Base-by-base conservation (phyloP, 2,888 invertebrate genomes). In the Ormyrus pomaceus region DNA sequence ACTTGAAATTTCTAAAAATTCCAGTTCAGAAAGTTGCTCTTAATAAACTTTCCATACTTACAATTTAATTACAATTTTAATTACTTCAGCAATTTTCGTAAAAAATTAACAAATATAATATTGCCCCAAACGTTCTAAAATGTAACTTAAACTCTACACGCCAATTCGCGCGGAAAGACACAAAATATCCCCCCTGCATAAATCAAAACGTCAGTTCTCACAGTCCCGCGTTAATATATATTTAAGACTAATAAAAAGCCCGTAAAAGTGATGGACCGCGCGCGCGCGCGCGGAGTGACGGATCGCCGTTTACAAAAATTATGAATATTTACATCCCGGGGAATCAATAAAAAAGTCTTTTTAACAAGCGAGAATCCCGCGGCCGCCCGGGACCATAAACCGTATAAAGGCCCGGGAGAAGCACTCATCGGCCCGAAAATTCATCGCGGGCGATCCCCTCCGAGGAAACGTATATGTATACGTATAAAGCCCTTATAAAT, bases 401-500 rank as follows among this genome's bases (percentile, higher is more conserved):
- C 64, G 64, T 72, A 46, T 8, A 72, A n/a, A 46, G 50, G 34
- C 9, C 61, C 11, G 9, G 19, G 64, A 70, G 64, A 19, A 59
- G 19, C 13, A 58, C n/a, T 34, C 74, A 50, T 13, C 48, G n/a
- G n/a, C 48, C 34, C 56, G 55, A 74, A 74, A 34, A 74, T 59
- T 56, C 59, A 61, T 61, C 53, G 59, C 13, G 62, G 19, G 46
- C 50, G 61, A 76, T 68, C 58, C 55, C 68, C 45, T 61, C n/a
- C 48, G 51, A 58, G 61, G 45, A 56, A n/a, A 64, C 45, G 11
- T 46, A 19, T 19, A 19, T 19, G 1, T 0, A 34, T 34, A 34
- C 34, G 34, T 46, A 34, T 61, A 34, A 64, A 77, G 64, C 50
- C 62, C 65, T 70, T 70, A 77, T 71, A 77, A 77, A 77, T 77